A percentile compares a stretch with the other conserved stretches of the same genome.
Evolutionary conservation across 2,888 invertebrate genomes (phyloP).

Genomic region (Habrosyne pyritoides): DNA sequence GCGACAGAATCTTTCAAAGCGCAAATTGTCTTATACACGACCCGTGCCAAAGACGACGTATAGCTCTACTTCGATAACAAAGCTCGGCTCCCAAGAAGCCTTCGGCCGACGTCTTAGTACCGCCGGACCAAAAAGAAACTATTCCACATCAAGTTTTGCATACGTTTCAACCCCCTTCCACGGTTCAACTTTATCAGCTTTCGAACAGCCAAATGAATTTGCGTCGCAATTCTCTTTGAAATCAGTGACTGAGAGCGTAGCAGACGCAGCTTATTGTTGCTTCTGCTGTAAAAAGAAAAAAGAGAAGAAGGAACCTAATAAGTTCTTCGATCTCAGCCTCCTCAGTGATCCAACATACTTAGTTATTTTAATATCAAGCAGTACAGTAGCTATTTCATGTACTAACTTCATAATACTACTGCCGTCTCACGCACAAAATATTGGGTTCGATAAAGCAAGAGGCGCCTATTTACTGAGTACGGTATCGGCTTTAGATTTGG

Average conservation of each 20-base stretch:
- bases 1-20: slow-evolving; percentile 60
- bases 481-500: slow-evolving; percentile 91
- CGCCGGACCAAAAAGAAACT: slow-evolving; percentile 84
- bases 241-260: slow-evolving; percentile 85
- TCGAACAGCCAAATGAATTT: slow-evolving; percentile 89
- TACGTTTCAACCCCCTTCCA: slow-evolving; percentile 93
- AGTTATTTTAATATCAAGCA: slow-evolving; percentile 91
- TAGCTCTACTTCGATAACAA: slow-evolving; percentile 84
- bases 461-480: slow-evolving; percentile 90
- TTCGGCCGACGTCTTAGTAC: slow-evolving; percentile 64
- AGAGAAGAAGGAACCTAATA: slow-evolving; percentile 68
- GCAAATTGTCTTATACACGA: slow-evolving; percentile 64
- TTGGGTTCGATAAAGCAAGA: slow-evolving; percentile 88
- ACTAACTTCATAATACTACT: slow-evolving; percentile 94
- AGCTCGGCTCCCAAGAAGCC: slow-evolving; percentile 65
- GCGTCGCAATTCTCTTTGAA: slow-evolving; percentile 90
- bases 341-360: slow-evolving; percentile 90
- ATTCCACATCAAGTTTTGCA: slow-evolving; percentile 92
- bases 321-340: slow-evolving; percentile 89
- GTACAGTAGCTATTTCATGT: slow-evolving; percentile 93
- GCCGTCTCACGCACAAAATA: slow-evolving; percentile 88
- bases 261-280: slow-evolving; percentile 73
- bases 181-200: slow-evolving; percentile 90
- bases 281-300: slow-evolving; percentile 73
- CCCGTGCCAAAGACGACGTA: slow-evolving; percentile 65